phyloP scores from a whole-genome alignment of 2,888 invertebrate species.

The Zelleria hepariella region DNA sequence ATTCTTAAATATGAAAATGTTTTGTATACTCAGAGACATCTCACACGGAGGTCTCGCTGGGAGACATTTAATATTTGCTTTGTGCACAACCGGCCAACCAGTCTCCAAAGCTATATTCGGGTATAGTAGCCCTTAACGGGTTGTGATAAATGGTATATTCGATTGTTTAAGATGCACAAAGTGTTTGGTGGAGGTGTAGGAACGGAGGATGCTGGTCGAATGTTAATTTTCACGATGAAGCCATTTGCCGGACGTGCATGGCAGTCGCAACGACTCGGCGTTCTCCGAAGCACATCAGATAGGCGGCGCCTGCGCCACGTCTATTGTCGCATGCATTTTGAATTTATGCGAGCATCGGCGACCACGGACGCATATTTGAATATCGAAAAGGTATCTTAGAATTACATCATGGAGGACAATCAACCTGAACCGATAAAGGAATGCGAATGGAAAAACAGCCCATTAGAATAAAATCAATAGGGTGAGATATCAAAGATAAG shows the following conservation, averaged over 20 bases:
- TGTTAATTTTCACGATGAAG: constrained; percentile 67
- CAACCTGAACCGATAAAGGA: neutral
- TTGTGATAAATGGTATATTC: neutral
- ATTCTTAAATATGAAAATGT: constrained; percentile 6
- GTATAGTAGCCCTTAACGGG: neutral
- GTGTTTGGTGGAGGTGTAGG: constrained; percentile 13
- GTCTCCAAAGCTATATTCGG: neutral
- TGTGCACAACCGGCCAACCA: constrained; percentile 7
- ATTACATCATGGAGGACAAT: neutral
- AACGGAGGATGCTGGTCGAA: constrained; percentile 50
- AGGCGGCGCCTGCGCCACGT: constrained; percentile 31
- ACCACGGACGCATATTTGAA: neutral
- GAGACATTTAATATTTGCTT: constrained; percentile 57
- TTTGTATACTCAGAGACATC: constrained; percentile 35
- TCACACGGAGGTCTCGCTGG: constrained; percentile 45
- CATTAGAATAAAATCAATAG: neutral
- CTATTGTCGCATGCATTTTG: constrained; percentile 44
- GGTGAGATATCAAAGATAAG: neutral
- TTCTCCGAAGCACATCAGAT: constrained; percentile 50
- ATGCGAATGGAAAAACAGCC: neutral
- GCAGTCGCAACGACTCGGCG: constrained; percentile 48
- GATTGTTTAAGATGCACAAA: neutral
- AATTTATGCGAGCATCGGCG: constrained; percentile 28
- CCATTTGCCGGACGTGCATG: constrained; percentile 57
- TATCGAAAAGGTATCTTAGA: neutral